phyloP scores from a whole-genome alignment of 35 echinoderm and acorn worm species.

The Hemicentrotus pulcherrimus region DNA sequence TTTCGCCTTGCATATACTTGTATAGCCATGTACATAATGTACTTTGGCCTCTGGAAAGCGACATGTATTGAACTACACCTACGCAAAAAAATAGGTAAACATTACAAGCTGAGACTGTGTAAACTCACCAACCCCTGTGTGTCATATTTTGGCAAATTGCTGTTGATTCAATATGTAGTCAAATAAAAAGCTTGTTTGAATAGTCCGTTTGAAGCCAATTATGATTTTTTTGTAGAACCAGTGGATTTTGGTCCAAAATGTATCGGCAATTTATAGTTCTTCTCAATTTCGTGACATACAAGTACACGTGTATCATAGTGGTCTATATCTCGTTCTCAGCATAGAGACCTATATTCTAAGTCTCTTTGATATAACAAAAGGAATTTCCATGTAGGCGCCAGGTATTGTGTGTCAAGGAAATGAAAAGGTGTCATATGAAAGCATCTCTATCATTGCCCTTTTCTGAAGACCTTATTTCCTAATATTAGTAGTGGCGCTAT shows the following conservation, averaged over 20 bases:
- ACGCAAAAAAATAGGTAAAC: slow-evolving; percentile 4
- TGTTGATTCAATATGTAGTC: neutral
- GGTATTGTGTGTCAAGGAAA: no score
- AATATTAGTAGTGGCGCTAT: neutral
- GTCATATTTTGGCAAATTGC: neutral
- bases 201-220: neutral
- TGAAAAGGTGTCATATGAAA: neutral
- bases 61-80: neutral
- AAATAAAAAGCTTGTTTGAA: neutral
- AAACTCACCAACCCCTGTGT: neutral
- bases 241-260: neutral
- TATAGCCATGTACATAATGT: neutral
- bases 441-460: neutral
- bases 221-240: neutral
- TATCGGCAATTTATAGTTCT: no score
- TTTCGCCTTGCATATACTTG: neutral
- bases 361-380: no score
- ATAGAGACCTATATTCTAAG: no score
- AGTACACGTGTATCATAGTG: no score
- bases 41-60: neutral
- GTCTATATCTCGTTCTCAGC: no score
- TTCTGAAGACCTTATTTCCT: neutral
- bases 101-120: neutral
- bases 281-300: no score
- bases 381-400: no score